These are phyloP conservation scores for Crotalus helleri DNA, from an alignment of 2,113 vertebrate species.

Conservation along the genomic window DNA sequence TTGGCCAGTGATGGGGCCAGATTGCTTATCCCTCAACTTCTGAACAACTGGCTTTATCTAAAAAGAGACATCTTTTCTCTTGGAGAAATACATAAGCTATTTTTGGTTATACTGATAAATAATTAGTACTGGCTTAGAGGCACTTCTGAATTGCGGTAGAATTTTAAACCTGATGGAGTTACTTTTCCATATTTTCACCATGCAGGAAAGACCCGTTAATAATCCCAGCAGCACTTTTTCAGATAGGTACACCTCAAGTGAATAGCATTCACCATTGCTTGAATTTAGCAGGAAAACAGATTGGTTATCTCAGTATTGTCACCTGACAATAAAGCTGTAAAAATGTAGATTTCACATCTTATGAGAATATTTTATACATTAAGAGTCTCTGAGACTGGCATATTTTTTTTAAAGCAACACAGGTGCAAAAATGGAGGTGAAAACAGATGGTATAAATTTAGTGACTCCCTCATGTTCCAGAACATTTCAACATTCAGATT, in stretches of 20 bases:
- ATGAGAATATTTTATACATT: slow-evolving; percentile 9
- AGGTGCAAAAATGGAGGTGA: neutral
- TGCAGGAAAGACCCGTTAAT: slow-evolving; percentile 40
- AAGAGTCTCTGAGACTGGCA: neutral
- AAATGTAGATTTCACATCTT: slow-evolving; percentile 7
- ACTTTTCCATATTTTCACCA: slow-evolving; percentile 31
- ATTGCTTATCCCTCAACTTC: neutral
- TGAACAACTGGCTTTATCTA: neutral
- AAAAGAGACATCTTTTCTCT: neutral
- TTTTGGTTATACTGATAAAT: slow-evolving; percentile 28
- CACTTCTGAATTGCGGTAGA: slow-evolving; percentile 13
- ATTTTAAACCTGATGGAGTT: neutral
- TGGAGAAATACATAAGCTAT: neutral
- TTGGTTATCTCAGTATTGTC: slow-evolving; percentile 24
- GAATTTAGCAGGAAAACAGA: slow-evolving; percentile 22
- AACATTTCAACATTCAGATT: neutral
- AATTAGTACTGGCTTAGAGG: neutral
- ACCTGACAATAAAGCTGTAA: neutral
- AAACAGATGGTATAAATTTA: slow-evolving; percentile 5
- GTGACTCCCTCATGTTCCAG: slow-evolving; percentile 3
- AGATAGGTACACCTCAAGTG: slow-evolving; percentile 2
- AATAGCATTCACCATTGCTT: slow-evolving; percentile 2
- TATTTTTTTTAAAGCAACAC: neutral
- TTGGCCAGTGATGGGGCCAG: neutral
- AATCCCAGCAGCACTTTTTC: slow-evolving; percentile 24